Percentiles rank a stretch among this genome's conserved stretches.
These are phyloP conservation scores for Timema cristinae DNA, from an alignment of 2,888 invertebrate species.

Conservation along the genomic window DNA sequence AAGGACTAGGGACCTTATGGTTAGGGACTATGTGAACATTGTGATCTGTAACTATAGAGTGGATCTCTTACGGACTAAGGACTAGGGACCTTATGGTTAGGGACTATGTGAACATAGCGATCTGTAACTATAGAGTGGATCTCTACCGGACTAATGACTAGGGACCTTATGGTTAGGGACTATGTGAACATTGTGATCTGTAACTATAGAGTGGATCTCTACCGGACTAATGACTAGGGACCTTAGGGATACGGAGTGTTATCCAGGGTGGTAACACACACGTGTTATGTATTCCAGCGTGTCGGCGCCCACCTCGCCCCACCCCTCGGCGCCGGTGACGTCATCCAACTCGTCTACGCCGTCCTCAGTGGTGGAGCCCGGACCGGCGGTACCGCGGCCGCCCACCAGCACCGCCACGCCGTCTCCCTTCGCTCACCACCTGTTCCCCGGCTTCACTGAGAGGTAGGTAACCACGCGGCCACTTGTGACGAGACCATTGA, in stretches of 20 bases:
- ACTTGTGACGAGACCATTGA: no score
- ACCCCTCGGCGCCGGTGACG: constrained; percentile 22
- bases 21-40: no score
- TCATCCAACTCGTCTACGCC: constrained; percentile 29
- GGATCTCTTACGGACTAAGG: no score
- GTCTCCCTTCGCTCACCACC: constrained; percentile 34
- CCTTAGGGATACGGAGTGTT: not conserved
- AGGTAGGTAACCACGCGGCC: constrained; percentile 44
- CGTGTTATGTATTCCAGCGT: constrained; percentile 22
- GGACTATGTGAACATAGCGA: no score
- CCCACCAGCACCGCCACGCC: constrained; percentile 29
- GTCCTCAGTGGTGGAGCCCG: constrained; percentile 27
- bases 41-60: no score
- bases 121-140: no score
- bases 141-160: no score
- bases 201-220: no score
- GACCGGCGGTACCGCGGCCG: constrained; percentile 19
- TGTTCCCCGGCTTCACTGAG: constrained; percentile 57
- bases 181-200: no score
- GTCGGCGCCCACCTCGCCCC: constrained; percentile 25
- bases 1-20: no score
- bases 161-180: not conserved
- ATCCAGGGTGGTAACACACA: no score
- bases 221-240: not conserved
- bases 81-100: no score